phyloP scores from a whole-genome alignment of 1,140 invertebrate species.

The Sweltsa coloradensis region DNA sequence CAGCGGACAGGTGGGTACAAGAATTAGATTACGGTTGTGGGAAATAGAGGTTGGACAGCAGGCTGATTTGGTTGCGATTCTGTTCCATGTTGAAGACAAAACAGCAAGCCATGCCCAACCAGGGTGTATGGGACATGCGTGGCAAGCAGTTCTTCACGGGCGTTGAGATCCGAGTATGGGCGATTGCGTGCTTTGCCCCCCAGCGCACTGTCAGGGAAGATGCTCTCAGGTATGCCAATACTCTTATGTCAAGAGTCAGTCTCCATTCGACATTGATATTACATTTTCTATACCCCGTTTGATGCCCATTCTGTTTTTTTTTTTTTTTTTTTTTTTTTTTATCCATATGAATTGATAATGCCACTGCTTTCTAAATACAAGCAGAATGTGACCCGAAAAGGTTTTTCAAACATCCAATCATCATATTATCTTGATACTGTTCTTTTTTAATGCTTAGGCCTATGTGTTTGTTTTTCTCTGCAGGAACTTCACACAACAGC shows the following conservation, averaged over 20 bases:
- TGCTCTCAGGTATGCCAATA: constrained; percentile 60
- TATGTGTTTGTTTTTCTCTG: constrained; percentile 14
- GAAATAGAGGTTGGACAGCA: no score
- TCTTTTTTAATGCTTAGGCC: no score
- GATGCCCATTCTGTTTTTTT: no score
- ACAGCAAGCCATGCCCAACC: constrained; percentile 92
- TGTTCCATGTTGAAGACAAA: constrained; percentile 70
- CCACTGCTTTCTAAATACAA: no score
- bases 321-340: not conserved
- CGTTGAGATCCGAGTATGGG: constrained; percentile 98
- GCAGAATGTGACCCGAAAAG: no score
- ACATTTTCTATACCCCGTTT: not conserved
- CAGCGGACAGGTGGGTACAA: constrained; percentile 68
- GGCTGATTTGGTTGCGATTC: no score
- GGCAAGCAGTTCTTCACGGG: constrained; percentile 99
- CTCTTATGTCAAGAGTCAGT: no score
- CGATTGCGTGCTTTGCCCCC: constrained; percentile 98
- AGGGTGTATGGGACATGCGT: constrained; percentile 99
- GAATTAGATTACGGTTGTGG: no score
- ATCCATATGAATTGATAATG: no score
- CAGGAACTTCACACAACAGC: constrained; percentile 87
- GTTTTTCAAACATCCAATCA: no score
- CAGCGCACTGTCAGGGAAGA: constrained; percentile 96
- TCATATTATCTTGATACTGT: no score
- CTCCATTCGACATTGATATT: not conserved